phyloP scores from a whole-genome alignment of 2,113 vertebrate genomes.

The Sprattus sprattus region DNA sequence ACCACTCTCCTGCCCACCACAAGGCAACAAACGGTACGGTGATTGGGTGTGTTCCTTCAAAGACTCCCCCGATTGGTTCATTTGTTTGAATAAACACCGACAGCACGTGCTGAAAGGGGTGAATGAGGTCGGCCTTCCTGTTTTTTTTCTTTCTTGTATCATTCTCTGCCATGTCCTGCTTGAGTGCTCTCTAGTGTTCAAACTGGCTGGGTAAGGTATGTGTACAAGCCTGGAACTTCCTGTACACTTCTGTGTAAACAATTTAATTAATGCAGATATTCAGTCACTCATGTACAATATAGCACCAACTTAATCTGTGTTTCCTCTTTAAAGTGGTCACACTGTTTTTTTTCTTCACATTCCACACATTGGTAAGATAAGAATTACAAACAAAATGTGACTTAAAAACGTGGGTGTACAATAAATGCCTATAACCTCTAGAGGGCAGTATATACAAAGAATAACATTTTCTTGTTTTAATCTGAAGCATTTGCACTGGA shows the following conservation, averaged over 20 bases:
- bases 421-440: slow-evolving; percentile 9
- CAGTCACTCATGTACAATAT: neutral
- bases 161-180: neutral
- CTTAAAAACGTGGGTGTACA: neutral
- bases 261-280: neutral
- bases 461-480: neutral
- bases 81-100: neutral
- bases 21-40: neutral
- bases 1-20: neutral
- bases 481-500: neutral
- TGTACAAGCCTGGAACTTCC: neutral
- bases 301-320: neutral
- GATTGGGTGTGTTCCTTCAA: neutral
- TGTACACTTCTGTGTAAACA: too few species aligned
- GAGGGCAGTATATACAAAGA: slow-evolving; percentile 24
- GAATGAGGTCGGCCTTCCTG: neutral
- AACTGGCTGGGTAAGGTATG: neutral
- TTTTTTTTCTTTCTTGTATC: neutral
- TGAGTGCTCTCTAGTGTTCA: slow-evolving; percentile 1
- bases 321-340: neutral
- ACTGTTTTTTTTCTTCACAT: neutral
- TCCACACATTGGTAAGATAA: neutral
- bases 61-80: neutral
- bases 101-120: neutral
- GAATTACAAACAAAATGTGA: neutral